Evolutionary conservation across 2,113 vertebrate species (phyloP).

Genomic region (Sturnus vulgaris): DNA sequence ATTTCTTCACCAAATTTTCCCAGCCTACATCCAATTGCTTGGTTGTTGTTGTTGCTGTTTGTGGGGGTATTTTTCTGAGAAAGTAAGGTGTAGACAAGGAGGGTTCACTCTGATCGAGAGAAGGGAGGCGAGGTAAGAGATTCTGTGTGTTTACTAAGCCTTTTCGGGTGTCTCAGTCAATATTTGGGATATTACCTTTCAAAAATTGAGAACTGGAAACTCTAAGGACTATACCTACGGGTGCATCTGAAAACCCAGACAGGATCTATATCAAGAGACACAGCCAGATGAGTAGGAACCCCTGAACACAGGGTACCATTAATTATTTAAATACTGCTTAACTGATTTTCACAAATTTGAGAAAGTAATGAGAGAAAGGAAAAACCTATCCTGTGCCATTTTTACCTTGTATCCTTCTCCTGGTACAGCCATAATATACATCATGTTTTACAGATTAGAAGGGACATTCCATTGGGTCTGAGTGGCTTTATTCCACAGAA

Average conservation of each 20-base stretch:
- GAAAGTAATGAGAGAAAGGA: not conserved
- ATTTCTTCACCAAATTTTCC: not conserved
- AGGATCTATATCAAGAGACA: not conserved
- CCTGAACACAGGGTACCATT: not conserved
- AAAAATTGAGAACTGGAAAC: not conserved
- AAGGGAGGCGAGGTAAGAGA: not conserved
- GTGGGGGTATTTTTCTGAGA: not conserved
- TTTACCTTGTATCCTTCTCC: not conserved
- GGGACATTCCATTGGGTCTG: not conserved
- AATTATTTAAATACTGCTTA: not conserved
- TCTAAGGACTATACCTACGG: not conserved
- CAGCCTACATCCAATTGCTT: not conserved
- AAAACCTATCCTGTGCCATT: not conserved
- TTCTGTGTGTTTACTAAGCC: accelerated
- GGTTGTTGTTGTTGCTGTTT: not conserved
- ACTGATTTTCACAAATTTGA: not conserved
- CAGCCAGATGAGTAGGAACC: not conserved
- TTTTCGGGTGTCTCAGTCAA: not conserved
- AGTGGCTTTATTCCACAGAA: not conserved
- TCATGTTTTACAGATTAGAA: not conserved
- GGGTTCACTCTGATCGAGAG: accelerated
- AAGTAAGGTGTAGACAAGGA: accelerated
- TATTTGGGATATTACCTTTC: not conserved
- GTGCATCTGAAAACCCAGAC: not conserved
- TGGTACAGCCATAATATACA: not conserved